Evolutionary conservation across 2,888 invertebrate genomes (phyloP), one percentile per base, ranked within the genome.

Genomic region (Tipula vernalis): DNA sequence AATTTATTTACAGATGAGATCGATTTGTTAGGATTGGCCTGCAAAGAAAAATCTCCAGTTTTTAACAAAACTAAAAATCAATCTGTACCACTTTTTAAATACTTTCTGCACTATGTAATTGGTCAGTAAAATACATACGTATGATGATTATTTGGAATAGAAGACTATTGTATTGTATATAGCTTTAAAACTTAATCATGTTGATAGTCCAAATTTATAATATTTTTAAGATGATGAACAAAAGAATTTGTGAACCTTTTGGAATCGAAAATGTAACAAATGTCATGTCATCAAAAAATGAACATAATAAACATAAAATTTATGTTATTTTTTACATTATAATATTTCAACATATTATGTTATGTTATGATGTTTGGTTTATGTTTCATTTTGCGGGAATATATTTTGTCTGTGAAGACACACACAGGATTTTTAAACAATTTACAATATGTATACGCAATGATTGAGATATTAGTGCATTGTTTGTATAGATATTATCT

Each of bases 231-330:
- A 71, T 71, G 71, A 71, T 71, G 71, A 28, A n/a, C 15, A 18
- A 71, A 71, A 28, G 71, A 71, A 71, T 71, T 71, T 71, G 71
- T 71, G 71, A 71, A 71, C 71, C 71, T 71, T 71, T 71, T 28
- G 71, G 71, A 71, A 28, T 71, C 10, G 71, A 28, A 71, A 71
- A 71, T 71, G 28, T 71, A 71, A 71, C 71, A 71, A 71, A 71
- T 71, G 71, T 71, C 71, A 71, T 71, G 71, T 71, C 71, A 71
- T 71, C 71, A 71, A 71, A 71, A 71, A 71, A 71, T 71, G 71
- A 71, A 71, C 71, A 71, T 71, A 71, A 71, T 71, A 71, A 71
- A 71, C 71, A 71, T 71, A 71, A 71, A 71, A 71, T 71, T 71
- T 71, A 71, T 71, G 71, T 71, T 71, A 71, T 71, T 10, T 71